Percentiles rank a stretch among this genome's conserved stretches.
phyloP scores from a whole-genome alignment of 2,888 invertebrate species.

The Mythimna loreyi region DNA sequence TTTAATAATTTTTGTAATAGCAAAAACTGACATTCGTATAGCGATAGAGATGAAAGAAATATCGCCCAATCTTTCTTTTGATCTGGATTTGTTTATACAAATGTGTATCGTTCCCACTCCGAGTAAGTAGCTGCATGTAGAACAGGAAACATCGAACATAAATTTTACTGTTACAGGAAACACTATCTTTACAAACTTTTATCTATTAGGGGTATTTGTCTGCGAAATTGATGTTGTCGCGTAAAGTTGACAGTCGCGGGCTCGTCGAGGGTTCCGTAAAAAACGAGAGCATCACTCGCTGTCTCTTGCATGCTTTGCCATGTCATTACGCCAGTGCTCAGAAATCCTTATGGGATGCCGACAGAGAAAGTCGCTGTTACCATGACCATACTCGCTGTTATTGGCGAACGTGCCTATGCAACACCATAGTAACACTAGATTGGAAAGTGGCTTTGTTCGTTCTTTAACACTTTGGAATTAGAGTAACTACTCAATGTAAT shows the following conservation, averaged over 20 bases:
- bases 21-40: slow-evolving; percentile 6
- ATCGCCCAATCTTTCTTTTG: slow-evolving; percentile 41
- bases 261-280: slow-evolving; percentile 51
- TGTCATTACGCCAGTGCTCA: slow-evolving; percentile 27
- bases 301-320: slow-evolving; percentile 65
- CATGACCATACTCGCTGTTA: slow-evolving; percentile 23
- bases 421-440: slow-evolving; percentile 29
- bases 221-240: slow-evolving; percentile 61
- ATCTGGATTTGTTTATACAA: slow-evolving; percentile 45
- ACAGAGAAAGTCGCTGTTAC: slow-evolving; percentile 49
- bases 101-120: slow-evolving; percentile 41
- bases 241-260: slow-evolving; percentile 56
- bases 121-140: slow-evolving; percentile 44
- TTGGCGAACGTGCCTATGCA: slow-evolving; percentile 41
- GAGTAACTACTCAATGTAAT: slow-evolving; percentile 29
- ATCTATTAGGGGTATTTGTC: slow-evolving; percentile 66
- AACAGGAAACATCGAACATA: slow-evolving; percentile 64
- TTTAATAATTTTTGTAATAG: slow-evolving; percentile 32
- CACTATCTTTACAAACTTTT: slow-evolving; percentile 64
- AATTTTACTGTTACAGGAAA: slow-evolving; percentile 63
- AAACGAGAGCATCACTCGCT: slow-evolving; percentile 70
- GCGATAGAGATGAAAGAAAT: slow-evolving; percentile 25
- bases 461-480: slow-evolving; percentile 20
- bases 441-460: slow-evolving; percentile 51
- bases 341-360: slow-evolving; percentile 28